These are phyloP conservation scores for Callyntrura guangdongensis DNA, from an alignment of 2,888 invertebrate genomes.

Conservation along the genomic window DNA sequence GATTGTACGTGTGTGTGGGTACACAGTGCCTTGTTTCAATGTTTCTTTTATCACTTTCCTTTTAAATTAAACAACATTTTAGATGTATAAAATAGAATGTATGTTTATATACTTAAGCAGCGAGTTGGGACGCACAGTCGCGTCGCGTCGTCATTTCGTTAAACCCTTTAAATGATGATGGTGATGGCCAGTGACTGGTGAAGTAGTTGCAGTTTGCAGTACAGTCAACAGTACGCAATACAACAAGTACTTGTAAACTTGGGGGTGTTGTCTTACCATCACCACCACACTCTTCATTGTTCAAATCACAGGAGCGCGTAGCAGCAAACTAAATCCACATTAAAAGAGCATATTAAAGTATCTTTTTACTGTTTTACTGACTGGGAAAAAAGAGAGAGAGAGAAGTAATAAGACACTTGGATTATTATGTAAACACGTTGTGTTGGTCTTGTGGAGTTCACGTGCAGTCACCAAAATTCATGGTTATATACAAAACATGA, in stretches of 20 bases:
- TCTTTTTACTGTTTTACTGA: not conserved
- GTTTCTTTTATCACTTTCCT: constrained; percentile 28
- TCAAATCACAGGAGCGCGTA: no score
- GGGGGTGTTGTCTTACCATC: not conserved
- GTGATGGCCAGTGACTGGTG: not conserved
- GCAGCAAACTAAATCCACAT: no score
- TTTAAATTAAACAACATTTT: not conserved
- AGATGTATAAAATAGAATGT: not conserved
- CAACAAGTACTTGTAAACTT: no score
- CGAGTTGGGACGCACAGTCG: not conserved
- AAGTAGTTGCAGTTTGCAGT: no score
- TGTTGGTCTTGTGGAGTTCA: constrained; percentile 63
- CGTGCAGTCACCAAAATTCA: constrained; percentile 57
- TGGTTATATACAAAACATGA: no score
- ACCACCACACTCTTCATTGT: not conserved
- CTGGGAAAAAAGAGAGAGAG: not conserved
- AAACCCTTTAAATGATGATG: not conserved
- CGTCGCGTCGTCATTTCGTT: not conserved
- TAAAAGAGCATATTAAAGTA: not conserved
- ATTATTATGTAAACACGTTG: constrained; percentile 56
- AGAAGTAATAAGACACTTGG: constrained; percentile 56
- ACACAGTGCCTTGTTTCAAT: constrained; percentile 12
- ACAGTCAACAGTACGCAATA: no score
- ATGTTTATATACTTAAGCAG: not conserved
- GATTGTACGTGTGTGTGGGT: not conserved